Evolutionary conservation across 92 coral and sea anemone genomes (phyloP).

Genomic region (Diadumene lineata): DNA sequence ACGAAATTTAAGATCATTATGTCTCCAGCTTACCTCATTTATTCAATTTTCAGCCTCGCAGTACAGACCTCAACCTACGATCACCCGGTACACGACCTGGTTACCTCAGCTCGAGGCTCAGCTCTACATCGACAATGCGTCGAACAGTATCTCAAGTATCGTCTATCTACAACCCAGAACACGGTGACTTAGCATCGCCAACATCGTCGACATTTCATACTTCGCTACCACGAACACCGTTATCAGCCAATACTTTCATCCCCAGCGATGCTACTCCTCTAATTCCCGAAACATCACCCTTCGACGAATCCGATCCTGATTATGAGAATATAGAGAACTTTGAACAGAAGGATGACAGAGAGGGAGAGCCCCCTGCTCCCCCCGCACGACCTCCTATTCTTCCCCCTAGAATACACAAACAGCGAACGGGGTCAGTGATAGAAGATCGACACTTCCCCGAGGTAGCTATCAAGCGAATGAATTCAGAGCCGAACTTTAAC

Average conservation of each 20-base stretch:
- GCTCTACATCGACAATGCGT: constrained; percentile 61
- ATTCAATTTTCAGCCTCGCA: constrained; percentile 86
- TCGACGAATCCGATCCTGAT: constrained; percentile 74
- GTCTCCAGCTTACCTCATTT: no score
- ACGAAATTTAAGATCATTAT: no score
- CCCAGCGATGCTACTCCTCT: constrained; percentile 62
- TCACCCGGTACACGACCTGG: constrained; percentile 85
- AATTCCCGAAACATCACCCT: constrained; percentile 69
- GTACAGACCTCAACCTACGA: constrained; percentile 71
- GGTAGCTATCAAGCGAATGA: constrained; percentile 33
- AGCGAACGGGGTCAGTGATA: constrained; percentile 55
- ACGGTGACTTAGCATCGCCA: constrained; percentile 40
- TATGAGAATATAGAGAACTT: constrained; percentile 83
- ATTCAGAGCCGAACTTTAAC: constrained; percentile 42
- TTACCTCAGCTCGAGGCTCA: constrained; percentile 59
- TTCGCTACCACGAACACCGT: constrained; percentile 54
- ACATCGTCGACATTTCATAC: constrained; percentile 46
- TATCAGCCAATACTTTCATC: constrained; percentile 47
- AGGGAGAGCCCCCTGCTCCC: constrained; percentile 25
- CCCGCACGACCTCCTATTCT: constrained; percentile 61
- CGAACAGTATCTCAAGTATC: constrained; percentile 62
- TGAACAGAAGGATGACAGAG: no score
- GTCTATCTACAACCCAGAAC: constrained; percentile 47
- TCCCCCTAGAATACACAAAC: constrained; percentile 72
- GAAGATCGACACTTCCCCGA: constrained; percentile 46